These are phyloP conservation scores for Prolemur simus DNA, from an alignment of 2,113 vertebrate genomes.

Conservation along the genomic window DNA sequence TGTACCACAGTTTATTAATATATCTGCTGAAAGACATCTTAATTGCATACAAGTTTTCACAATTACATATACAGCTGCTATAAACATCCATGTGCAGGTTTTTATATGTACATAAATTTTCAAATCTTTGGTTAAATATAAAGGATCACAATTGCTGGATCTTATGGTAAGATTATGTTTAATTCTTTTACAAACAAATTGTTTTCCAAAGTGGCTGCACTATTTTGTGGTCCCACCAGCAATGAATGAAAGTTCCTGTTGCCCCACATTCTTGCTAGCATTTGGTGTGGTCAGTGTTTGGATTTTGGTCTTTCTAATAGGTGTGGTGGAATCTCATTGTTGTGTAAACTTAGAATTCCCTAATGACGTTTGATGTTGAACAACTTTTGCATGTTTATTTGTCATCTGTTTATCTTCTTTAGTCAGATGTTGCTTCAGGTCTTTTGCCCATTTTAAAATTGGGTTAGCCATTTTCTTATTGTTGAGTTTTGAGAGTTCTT, in stretches of 20 bases:
- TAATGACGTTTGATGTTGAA: not conserved
- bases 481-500: not conserved
- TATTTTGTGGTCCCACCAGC: not conserved
- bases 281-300: not conserved
- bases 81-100: not conserved
- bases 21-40: not conserved
- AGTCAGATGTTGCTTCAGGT: not conserved
- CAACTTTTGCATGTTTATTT: not conserved
- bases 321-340: not conserved
- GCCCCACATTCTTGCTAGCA: not conserved
- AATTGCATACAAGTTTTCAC: not conserved
- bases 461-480: not conserved
- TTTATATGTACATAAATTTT: not conserved
- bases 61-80: not conserved
- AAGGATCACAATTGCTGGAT: not conserved
- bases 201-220: not conserved
- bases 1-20: not conserved
- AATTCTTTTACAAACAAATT: not conserved
- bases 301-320: not conserved
- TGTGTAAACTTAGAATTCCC: not conserved
- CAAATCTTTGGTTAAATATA: not conserved
- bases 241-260: not conserved
- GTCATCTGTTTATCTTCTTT: not conserved
- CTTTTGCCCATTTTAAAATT: not conserved
- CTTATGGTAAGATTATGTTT: not conserved